Evolutionary conservation across 2,888 invertebrate genomes (phyloP).

Genomic region (Stenotaenia linearis): DNA sequence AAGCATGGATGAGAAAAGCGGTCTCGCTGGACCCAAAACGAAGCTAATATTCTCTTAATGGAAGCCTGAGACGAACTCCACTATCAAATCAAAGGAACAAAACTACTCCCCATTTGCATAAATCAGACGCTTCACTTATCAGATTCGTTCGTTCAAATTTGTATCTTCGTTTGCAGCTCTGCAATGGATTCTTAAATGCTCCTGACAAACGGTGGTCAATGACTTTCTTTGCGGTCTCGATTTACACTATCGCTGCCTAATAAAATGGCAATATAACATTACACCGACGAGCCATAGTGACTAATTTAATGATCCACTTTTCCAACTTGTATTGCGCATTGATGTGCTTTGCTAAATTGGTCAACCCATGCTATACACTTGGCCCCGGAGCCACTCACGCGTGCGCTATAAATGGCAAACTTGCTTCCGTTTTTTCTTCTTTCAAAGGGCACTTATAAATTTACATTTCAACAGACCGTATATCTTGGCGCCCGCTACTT

Average conservation of each 20-base stretch:
- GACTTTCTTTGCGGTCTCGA: slow-evolving; percentile 2
- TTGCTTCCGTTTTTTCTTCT: not conserved
- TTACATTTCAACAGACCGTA: not conserved
- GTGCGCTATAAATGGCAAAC: slow-evolving; percentile 6
- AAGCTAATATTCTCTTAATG: slow-evolving; percentile 26
- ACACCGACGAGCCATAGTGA: slow-evolving; percentile 10
- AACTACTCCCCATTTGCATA: slow-evolving; percentile 2
- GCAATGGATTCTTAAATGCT: not conserved
- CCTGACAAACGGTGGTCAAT: not conserved
- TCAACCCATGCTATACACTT: slow-evolving; percentile 11
- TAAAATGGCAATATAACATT: slow-evolving; percentile 12
- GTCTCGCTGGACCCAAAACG: slow-evolving; percentile 21
- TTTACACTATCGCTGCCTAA: not conserved
- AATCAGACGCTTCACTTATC: not conserved
- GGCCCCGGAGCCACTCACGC: slow-evolving; percentile 12
- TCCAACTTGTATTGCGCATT: slow-evolving; percentile 26
- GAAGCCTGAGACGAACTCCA: slow-evolving; percentile 6
- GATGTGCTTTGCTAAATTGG: slow-evolving; percentile 26
- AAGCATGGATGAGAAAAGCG: slow-evolving; percentile 14
- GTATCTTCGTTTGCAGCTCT: not conserved
- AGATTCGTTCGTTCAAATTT: not conserved
- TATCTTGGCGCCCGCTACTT: not conserved
- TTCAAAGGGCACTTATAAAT: slow-evolving; percentile 2
- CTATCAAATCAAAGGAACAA: slow-evolving; percentile 17
- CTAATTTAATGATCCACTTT: slow-evolving; percentile 23